A percentile compares a stretch with the other conserved stretches of the same genome.
Evolutionary conservation across 2,797 vertebrate species (phyloP).

Genomic region (Sitta carolinensis): DNA sequence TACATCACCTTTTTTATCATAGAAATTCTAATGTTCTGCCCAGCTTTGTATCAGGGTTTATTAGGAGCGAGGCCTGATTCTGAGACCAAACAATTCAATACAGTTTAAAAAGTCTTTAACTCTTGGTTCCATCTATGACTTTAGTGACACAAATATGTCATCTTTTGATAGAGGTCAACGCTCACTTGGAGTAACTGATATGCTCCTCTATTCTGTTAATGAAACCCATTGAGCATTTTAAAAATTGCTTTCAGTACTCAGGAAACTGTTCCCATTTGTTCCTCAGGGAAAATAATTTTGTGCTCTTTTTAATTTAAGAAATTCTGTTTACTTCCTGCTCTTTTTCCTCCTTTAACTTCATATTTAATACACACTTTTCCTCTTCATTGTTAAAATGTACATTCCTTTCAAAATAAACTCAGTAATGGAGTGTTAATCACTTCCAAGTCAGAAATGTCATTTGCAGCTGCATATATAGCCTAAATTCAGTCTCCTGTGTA

Average conservation of each 20-base stretch:
- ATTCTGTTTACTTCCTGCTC: not conserved
- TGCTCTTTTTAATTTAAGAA: not conserved
- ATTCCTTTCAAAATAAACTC: not conserved
- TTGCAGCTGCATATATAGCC: not conserved
- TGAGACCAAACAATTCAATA: not conserved
- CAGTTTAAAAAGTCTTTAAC: not conserved
- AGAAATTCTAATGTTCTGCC: not conserved
- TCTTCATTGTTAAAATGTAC: not conserved
- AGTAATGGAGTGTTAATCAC: not conserved
- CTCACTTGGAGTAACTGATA: not conserved
- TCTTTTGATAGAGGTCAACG: not conserved
- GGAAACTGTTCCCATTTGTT: not conserved
- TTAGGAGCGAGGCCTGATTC: not conserved
- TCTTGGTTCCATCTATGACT: not conserved
- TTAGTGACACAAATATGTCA: not conserved
- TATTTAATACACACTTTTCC: not conserved
- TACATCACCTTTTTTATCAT: not conserved
- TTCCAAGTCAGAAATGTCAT: constrained; percentile 10
- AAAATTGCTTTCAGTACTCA: not conserved
- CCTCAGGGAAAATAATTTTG: not conserved
- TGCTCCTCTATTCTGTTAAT: not conserved
- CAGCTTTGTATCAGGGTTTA: not conserved
- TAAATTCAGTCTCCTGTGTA: not conserved
- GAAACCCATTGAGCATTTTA: not conserved
- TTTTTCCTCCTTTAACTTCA: not conserved